Evolutionary conservation across 2,888 invertebrate genomes (phyloP).

Genomic region (Cryptosula pallasiana): DNA sequence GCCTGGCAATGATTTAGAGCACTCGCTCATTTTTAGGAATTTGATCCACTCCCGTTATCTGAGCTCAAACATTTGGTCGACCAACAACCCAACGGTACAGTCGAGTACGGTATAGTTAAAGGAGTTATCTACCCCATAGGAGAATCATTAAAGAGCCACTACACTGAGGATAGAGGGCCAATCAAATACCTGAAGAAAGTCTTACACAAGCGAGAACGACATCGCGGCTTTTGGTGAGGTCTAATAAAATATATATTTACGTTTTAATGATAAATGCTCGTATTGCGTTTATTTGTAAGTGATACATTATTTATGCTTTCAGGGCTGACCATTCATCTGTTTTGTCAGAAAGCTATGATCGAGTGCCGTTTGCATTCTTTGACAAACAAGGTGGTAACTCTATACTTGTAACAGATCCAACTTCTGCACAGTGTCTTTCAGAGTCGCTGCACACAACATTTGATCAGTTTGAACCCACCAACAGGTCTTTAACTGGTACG

Average conservation of each 20-base stretch:
- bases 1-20: not conserved
- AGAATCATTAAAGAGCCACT: not conserved
- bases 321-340: not conserved
- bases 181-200: conserved; percentile 5
- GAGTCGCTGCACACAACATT: not conserved
- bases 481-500: conserved; percentile 4
- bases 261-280: too few species aligned
- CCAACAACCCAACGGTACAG: not conserved
- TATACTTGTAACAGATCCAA: not conserved
- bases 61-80: not conserved
- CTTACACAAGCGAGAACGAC: conserved; percentile 3
- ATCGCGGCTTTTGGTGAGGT: conserved; percentile 8
- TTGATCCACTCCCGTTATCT: not conserved
- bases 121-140: not conserved
- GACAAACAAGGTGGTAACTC: not conserved
- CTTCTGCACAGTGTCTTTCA: not conserved
- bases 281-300: too few species aligned
- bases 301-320: not conserved
- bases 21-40: not conserved
- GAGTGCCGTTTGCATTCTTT: not conserved
- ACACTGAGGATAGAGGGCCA: conserved; percentile 2
- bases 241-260: too few species aligned
- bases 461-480: conserved; percentile 4
- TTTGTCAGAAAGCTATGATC: not conserved
- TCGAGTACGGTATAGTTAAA: conserved; percentile 11